Base-by-base conservation (phyloP, 2,888 invertebrate genomes). In the Geophilus truncorum region DNA sequence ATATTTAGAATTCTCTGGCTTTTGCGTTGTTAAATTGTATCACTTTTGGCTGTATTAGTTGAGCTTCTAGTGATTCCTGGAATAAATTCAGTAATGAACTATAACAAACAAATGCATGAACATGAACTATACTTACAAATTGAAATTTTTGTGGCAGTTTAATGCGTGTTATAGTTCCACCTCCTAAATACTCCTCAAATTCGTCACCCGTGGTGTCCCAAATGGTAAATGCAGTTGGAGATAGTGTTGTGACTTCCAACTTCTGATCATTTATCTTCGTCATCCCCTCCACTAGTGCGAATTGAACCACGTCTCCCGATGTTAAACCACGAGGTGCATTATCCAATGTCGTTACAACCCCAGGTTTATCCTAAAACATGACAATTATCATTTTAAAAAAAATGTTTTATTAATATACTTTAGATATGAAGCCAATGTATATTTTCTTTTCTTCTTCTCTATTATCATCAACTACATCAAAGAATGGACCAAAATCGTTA, bases 401-500 rank as follows among this genome's bases (percentile, higher is more conserved):
- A 57, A 57, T 23, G 18, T 76, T 25, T 5, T 18, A 28, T 18
- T 57, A n/a, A n/a, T n/a, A n/a, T 82, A 87, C 87, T 85, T 87
- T 86, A 4, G 86, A 85, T 12, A 88, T 85, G 80, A 84, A 84
- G 25, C 84, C 83, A 34, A 88, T 84, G 81, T 87, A 86, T 3
- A 85, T 83, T 81, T 87, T 86, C 81, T 85, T 86, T 0, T 34
- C 25, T 34, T 80, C 80, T 82, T 87, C 87, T 62, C 87, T 87
- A 78, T 85, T 85, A 0, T 83, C 77, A 83, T 87, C 87, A 62
- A 83, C 78, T 2, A 87, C 85, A 75, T 86, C 86, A 85, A 87
- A 87, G 36, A 82, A 79, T 80, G 85, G 85, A 3, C 87, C 87
- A 85, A 87, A 87, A 82, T 87, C 87, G 84, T 85, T 86, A 84